Evolutionary conservation across 30 jellyfish, hydroid and myxozoan species (phyloP).

Genomic region (Nemopilema nomurai): DNA sequence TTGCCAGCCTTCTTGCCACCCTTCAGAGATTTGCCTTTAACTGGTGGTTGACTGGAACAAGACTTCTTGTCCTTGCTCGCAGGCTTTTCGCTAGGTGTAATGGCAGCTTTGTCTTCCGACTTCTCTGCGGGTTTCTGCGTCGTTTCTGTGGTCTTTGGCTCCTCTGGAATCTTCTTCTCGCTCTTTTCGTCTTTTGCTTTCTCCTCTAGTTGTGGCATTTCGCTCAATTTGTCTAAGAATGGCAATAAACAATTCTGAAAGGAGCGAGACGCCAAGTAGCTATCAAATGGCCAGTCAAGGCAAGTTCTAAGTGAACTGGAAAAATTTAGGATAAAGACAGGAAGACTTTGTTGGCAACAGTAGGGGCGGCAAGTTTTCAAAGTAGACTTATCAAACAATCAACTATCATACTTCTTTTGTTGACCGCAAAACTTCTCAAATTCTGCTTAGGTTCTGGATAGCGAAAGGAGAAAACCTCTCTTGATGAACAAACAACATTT

Average conservation of each 20-base stretch:
- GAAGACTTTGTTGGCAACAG: background rate
- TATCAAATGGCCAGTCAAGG: too few relatives aligned
- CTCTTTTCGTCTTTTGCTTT: background rate
- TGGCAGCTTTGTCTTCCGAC: conserved; percentile 12
- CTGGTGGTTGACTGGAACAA: conserved; percentile 58
- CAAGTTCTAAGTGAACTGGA: background rate
- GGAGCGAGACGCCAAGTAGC: too few relatives aligned
- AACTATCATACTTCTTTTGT: too few relatives aligned
- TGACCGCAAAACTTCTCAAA: too few relatives aligned
- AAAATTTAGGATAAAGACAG: background rate
- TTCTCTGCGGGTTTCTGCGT: conserved; percentile 48
- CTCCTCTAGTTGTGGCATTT: conserved; percentile 44
- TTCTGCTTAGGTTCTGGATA: too few relatives aligned
- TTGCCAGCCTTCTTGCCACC: conserved; percentile 97
- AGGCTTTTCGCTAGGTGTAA: conserved; percentile 8
- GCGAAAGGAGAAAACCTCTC: too few relatives aligned
- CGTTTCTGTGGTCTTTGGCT: background rate
- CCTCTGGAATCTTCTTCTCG: conserved; percentile 11
- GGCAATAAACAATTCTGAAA: background rate
- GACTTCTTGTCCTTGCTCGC: conserved; percentile 26
- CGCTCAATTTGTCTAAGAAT: conserved; percentile 27
- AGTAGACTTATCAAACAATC: too few relatives aligned
- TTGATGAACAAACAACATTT: too few relatives aligned
- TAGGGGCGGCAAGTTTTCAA: too few relatives aligned
- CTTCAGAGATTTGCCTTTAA: conserved; percentile 63